A percentile compares a stretch with the other conserved stretches of the same genome.
These are phyloP conservation scores for Leptopilina myrica DNA, from an alignment of 2,888 invertebrate genomes.

Conservation along the genomic window DNA sequence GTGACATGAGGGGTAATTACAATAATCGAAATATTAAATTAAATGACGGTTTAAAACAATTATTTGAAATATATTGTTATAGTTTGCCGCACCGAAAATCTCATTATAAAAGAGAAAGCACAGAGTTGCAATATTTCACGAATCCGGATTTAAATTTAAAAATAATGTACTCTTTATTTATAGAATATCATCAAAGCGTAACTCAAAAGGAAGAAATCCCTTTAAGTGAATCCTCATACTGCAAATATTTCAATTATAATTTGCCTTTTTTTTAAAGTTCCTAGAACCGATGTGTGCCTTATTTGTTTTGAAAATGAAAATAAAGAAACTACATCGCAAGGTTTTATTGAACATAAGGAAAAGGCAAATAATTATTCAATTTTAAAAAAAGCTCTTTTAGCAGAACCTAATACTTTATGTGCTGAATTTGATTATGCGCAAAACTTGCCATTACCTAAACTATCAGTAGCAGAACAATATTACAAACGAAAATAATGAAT, in stretches of 20 bases:
- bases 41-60: neutral
- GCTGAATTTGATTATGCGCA: neutral
- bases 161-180: neutral
- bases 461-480: neutral
- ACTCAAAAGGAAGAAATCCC: too few relatives aligned
- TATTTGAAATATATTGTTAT: neutral
- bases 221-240: neutral
- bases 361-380: neutral
- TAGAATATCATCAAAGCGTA: neutral
- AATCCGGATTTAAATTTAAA: conserved; percentile 25
- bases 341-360: neutral
- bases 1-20: neutral
- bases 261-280: neutral
- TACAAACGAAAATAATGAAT: too few relatives aligned
- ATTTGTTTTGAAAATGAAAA: neutral
- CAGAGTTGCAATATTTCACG: conserved; percentile 11
- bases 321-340: neutral
- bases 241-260: neutral
- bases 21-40: neutral
- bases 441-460: neutral
- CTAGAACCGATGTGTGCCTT: neutral
- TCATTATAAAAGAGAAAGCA: conserved; percentile 12
- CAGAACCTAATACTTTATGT: neutral
- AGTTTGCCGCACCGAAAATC: neutral
- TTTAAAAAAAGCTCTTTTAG: neutral